Evolutionary conservation across 2,888 invertebrate species (phyloP).

Genomic region (Lutraria lutraria): DNA sequence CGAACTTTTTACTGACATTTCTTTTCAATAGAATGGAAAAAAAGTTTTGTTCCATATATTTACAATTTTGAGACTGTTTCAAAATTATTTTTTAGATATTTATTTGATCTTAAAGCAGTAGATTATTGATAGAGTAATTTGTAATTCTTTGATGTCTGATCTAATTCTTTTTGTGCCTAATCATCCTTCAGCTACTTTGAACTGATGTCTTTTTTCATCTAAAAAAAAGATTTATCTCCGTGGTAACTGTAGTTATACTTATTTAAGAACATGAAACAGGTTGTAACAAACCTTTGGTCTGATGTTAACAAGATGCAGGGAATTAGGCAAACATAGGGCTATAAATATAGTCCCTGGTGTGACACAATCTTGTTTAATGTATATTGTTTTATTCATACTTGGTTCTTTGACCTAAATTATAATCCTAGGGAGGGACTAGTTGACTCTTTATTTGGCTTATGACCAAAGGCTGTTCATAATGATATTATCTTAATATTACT

Average conservation of each 20-base stretch:
- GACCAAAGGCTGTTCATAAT: not conserved
- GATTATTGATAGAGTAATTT: not conserved
- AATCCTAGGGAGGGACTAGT: not conserved
- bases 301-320: not conserved
- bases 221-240: too few species aligned
- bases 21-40: not conserved
- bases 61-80: not conserved
- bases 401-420: not conserved
- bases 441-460: constrained; percentile 10
- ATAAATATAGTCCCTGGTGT: not conserved
- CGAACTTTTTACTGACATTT: not conserved
- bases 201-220: too few species aligned
- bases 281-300: not conserved
- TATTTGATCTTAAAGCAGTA: not conserved
- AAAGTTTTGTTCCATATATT: not conserved
- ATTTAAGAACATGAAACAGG: not conserved
- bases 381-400: not conserved
- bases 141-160: not conserved
- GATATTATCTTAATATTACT: not conserved
- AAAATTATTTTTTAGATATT: not conserved
- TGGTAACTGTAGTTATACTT: too few species aligned
- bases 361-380: not conserved
- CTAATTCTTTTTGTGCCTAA: too few species aligned
- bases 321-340: not conserved
- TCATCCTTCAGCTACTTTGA: too few species aligned